Percentiles rank a stretch among this genome's conserved stretches.
phyloP scores from a whole-genome alignment of 2,888 invertebrate species.

The Aspidiotus destructor region DNA sequence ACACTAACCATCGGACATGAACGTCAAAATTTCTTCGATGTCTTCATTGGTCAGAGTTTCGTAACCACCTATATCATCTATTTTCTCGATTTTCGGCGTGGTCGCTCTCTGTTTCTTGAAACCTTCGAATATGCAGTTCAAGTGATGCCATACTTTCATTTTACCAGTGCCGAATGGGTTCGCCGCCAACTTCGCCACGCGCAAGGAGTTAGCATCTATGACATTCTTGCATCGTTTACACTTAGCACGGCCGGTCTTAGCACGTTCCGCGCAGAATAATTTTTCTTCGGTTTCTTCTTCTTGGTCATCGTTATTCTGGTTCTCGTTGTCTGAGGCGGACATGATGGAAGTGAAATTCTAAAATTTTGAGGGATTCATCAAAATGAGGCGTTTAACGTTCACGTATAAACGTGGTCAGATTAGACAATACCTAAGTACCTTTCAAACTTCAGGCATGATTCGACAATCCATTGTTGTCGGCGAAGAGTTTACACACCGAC shows the following conservation, averaged over 20 bases:
- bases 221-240: constrained; percentile 81
- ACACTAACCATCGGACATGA: constrained; percentile 38
- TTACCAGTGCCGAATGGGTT: constrained; percentile 68
- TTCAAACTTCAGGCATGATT: no score
- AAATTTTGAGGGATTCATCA: no score
- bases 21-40: constrained; percentile 50
- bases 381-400: no score
- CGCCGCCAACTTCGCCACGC: constrained; percentile 65
- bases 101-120: constrained; percentile 68
- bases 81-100: constrained; percentile 69
- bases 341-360: no score
- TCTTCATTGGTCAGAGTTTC: constrained; percentile 55
- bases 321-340: neutral
- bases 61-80: constrained; percentile 71
- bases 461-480: no score
- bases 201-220: constrained; percentile 59
- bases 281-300: constrained; percentile 42
- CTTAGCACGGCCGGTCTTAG: constrained; percentile 67
- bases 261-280: constrained; percentile 63
- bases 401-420: no score
- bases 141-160: constrained; percentile 79
- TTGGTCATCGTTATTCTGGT: constrained; percentile 29
- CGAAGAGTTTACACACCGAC: no score
- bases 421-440: no score
- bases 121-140: constrained; percentile 67